A percentile compares a stretch with the other conserved stretches of the same genome.
These are phyloP conservation scores for Eilema depressum DNA, from an alignment of 2,888 invertebrate species.

Conservation along the genomic window DNA sequence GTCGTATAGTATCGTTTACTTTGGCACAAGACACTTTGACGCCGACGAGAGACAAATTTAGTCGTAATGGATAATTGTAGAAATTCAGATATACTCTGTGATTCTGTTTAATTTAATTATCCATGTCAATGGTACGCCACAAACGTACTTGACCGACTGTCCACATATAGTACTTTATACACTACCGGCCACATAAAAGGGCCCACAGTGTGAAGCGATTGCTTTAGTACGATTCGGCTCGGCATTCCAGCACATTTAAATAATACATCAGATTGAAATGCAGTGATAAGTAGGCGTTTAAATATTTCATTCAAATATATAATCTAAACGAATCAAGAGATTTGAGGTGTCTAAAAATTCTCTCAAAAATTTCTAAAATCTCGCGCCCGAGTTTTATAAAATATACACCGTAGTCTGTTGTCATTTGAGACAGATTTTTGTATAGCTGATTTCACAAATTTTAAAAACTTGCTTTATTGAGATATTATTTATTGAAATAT, in stretches of 20 bases:
- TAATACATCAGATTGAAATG: neutral
- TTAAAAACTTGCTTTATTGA: too few relatives aligned
- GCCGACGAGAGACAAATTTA: neutral
- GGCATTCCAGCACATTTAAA: neutral
- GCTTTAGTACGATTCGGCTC: neutral
- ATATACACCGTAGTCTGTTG: neutral
- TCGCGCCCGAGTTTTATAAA: neutral
- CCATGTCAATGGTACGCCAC: constrained; percentile 65
- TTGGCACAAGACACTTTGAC: too few relatives aligned
- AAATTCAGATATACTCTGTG: constrained; percentile 37
- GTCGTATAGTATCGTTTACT: too few relatives aligned
- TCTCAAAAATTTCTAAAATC: neutral
- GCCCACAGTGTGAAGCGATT: constrained; percentile 5
- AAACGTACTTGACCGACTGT: constrained; percentile 52
- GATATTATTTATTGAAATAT: too few relatives aligned
- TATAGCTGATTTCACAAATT: too few relatives aligned
- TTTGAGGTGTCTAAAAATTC: neutral
- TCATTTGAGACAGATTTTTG: too few relatives aligned
- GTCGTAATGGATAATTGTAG: constrained; percentile 11
- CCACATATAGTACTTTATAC: constrained; percentile 44
- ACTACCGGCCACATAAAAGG: constrained; percentile 37
- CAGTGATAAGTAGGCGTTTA: constrained; percentile 1
- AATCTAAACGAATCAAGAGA: neutral
- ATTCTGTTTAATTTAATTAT: constrained; percentile 61
- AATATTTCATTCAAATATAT: neutral